Conservation (phyloP, 2,888 invertebrate species). For the Allophyes oxyacanthae region DNA sequence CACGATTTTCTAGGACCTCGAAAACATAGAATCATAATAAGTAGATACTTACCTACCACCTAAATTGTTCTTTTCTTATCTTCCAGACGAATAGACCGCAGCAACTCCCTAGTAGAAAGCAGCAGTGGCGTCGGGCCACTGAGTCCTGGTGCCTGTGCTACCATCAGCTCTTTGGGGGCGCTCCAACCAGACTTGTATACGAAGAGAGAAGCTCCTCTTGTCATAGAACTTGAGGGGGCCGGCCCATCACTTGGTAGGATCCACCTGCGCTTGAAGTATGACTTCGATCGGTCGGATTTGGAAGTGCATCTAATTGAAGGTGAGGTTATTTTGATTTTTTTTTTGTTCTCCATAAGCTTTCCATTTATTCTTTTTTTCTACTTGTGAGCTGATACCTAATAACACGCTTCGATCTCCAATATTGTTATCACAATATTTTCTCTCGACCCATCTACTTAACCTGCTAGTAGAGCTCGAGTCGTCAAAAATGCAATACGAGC, state of each 20-base stretch:
- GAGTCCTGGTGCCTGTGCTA: constrained; percentile 79
- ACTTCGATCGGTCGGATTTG: constrained; percentile 96
- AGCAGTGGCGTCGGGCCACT: constrained; percentile 82
- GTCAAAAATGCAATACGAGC: too few species aligned
- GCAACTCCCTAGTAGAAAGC: constrained; percentile 86
- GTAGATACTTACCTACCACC: too few species aligned
- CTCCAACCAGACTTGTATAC: constrained; percentile 96
- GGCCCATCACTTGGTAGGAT: constrained; percentile 94
- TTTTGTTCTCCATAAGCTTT: too few species aligned
- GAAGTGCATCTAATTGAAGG: constrained; percentile 98
- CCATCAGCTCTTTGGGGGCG: constrained; percentile 91
- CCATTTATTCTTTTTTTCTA: too few species aligned
- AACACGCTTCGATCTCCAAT: too few species aligned
- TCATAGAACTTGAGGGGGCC: constrained; percentile 90
- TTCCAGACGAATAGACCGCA: constrained; percentile 86
- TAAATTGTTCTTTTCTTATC: neutral
- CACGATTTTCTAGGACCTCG: too few species aligned
- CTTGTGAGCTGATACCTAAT: too few species aligned
- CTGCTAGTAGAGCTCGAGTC: too few species aligned
- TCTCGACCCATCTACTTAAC: too few species aligned
- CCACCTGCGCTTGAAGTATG: constrained; percentile 95
- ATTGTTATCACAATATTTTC: too few species aligned
- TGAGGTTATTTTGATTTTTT: constrained; percentile 62
- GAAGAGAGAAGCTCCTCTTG: constrained; percentile 93
- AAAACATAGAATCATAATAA: too few species aligned